Percentiles rank a stretch among this genome's conserved stretches.
These are phyloP conservation scores for Mobula hypostoma DNA, from an alignment of 2,113 vertebrate genomes.

Conservation along the genomic window DNA sequence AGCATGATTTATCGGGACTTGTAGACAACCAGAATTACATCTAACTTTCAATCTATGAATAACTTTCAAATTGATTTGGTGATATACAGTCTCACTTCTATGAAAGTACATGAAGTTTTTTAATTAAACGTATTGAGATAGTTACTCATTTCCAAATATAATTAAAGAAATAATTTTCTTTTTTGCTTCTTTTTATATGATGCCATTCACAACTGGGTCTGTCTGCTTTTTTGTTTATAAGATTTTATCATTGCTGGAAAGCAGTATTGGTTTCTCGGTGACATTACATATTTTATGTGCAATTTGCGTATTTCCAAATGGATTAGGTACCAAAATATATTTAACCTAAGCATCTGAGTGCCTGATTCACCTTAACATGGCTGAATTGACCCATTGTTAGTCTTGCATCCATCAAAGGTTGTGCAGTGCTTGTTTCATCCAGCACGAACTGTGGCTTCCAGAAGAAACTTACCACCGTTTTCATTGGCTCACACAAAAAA, in stretches of 20 bases:
- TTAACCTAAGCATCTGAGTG: no score
- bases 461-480: no score
- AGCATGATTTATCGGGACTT: background rate
- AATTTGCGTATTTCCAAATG: no score
- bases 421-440: no score
- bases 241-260: slow-evolving; percentile 7
- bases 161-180: background rate
- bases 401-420: no score
- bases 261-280: background rate
- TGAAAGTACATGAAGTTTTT: background rate
- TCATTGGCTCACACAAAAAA: no score
- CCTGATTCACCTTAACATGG: no score
- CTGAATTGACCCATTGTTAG: no score
- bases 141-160: background rate
- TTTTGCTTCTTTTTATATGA: background rate
- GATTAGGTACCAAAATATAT: no score
- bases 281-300: no score
- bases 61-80: background rate
- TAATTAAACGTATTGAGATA: background rate
- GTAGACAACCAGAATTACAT: background rate
- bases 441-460: no score
- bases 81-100: background rate
- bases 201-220: background rate
- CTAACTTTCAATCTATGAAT: background rate
- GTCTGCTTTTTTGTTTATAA: slow-evolving; percentile 22